Base-by-base conservation (phyloP, 2,888 invertebrate species). In the Pyrochroa serraticornis region DNA sequence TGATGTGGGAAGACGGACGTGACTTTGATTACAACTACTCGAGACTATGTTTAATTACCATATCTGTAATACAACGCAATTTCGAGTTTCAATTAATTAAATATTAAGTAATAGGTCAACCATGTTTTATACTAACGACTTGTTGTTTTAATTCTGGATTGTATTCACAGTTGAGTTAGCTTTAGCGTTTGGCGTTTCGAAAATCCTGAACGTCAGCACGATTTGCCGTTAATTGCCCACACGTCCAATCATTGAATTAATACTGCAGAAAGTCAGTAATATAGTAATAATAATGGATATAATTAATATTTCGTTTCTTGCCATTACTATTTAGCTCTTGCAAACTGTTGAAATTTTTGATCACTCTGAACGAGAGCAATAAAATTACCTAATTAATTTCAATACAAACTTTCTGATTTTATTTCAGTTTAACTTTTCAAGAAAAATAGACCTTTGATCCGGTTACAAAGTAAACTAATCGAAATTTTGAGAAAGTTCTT, bases 371-470 rank as follows among this genome's bases (percentile, higher is more conserved):
- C 9, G 13, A 49, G 13, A 34, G 41, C n/a, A 42, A 30, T 47
- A 10, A 47, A 49, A 38, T 48, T 48, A 41, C 41, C 41, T 49
- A 43, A 50, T 50, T 50, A 50, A 50, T 42, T 50, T 33, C 8
- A 49, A 41, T 14, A 36, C 52, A 52, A 52, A 45, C 52, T 32
- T 9, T 50, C 2, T 22, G 22, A 22, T 22, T 22, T 22, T 3
- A 42, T 36, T 36, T 41, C 22, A 39, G 36, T 43, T 50, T 50
- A 36, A 42, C 50, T 32, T 52, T 30, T 7, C 34, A 50, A 50
- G 50, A 50, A 50, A 50, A 50, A 50, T 52, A 52, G 30, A 38
- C 6, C 43, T 44, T 52, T 43, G 44, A 52, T 52, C 38, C 37
- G 44, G 38, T 44, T 45, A 31, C 9, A 38, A 32, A 38, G 38